Evolutionary conservation across 1,140 invertebrate genomes (phyloP).

Genomic region (Bombyx mori): DNA sequence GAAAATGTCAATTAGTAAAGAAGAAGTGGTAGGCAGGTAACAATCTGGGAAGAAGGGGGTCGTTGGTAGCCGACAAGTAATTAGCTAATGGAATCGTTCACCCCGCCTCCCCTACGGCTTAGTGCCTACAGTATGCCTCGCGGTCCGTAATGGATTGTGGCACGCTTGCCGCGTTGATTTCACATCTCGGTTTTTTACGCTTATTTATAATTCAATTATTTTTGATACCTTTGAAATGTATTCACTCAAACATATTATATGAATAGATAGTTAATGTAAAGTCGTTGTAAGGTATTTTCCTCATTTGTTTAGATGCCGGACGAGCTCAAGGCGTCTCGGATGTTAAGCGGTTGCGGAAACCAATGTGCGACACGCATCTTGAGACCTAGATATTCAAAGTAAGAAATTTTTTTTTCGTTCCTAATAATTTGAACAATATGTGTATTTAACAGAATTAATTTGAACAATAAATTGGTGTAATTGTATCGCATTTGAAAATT

Average conservation of each 20-base stretch:
- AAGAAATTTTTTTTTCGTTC: too few relatives aligned
- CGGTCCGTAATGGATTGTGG: conserved; percentile 53
- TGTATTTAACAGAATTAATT: too few relatives aligned
- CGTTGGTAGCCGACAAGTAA: conserved; percentile 35
- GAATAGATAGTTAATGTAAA: too few relatives aligned
- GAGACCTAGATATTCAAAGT: too few relatives aligned
- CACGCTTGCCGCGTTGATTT: conserved; percentile 37
- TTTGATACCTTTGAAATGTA: conserved; percentile 4
- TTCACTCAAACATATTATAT: conserved; percentile 1
- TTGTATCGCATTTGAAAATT: too few relatives aligned
- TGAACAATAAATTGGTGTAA: too few relatives aligned
- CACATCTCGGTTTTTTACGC: conserved; percentile 47
- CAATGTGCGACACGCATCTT: too few relatives aligned
- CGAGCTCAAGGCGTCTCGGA: too few relatives aligned
- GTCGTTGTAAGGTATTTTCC: too few relatives aligned
- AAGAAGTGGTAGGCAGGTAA: conserved; percentile 31
- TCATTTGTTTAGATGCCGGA: too few relatives aligned
- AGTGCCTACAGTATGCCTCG: conserved; percentile 7
- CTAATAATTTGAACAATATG: too few relatives aligned
- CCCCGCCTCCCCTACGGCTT: conserved; percentile 19
- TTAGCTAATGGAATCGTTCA: conserved; percentile 58
- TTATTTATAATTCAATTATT: background rate
- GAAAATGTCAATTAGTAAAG: conserved; percentile 40
- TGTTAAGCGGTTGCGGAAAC: too few relatives aligned
- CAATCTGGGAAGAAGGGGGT: conserved; percentile 65